Base-by-base conservation (phyloP, 92 coral and sea anemone genomes). In the Zoanthus sansibaricus region DNA sequence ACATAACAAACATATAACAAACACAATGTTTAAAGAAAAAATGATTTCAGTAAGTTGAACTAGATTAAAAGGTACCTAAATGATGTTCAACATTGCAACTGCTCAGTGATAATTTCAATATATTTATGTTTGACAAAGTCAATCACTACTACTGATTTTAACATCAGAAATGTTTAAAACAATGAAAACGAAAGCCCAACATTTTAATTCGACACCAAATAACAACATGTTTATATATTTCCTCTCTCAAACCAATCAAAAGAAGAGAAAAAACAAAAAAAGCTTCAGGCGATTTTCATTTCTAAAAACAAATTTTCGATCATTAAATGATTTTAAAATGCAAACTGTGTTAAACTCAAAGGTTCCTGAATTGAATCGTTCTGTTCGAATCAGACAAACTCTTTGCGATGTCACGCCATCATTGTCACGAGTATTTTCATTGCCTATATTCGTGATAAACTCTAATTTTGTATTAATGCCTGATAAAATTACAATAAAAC, bases 381-480 rank as follows among this genome's bases (percentile, higher is more conserved):
- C 0, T 11, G 21, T 44, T 30, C 58, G 10, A 77, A 46, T 62
- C 21, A 69, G 51, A 21, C 8, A 31, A 58, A 78, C 44, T 17
- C 16, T 20, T 16, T 0, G 42, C 33, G 2, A 69, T 13, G 85
- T 80, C 85, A 80, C 85, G 85, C 85, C 85, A 80, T 80, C 61
- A 6, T 1, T n/a, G 85, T 80, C 85, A 80, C 85, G 75, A 64
- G 45, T 47, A 51, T 3, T 48, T 75, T 75, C 59, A 11, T 17
- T 56, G 9, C 5, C 44, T 9, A 15, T 14, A 0, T 64, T 20
- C 21, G 59, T 21, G 21, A 67, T 46, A 45, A 67, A 25, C 61
- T 80, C 47, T 15, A 31, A 15, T 80, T 62, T 55, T n/a, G 33
- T 79, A 20, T 18, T 42, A 16, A n/a, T 18, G 73, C 45, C 47